Evolutionary conservation across 2,888 invertebrate species (phyloP).

Genomic region (Zele albiditarsus): DNA sequence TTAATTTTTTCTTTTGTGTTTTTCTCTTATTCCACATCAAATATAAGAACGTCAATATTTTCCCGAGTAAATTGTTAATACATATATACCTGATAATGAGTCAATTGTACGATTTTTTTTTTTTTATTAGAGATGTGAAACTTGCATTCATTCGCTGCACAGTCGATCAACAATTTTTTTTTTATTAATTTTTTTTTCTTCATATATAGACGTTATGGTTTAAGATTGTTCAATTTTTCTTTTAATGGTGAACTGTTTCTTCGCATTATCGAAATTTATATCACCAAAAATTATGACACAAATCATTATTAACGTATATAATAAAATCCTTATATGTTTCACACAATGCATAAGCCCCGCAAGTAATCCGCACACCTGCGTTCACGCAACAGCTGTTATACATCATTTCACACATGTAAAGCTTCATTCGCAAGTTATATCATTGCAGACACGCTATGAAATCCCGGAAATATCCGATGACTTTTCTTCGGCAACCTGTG

Average conservation of each 20-base stretch:
- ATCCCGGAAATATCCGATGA: not conserved
- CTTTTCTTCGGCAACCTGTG: not conserved
- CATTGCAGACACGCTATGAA: not conserved
- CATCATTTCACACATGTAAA: constrained; percentile 33
- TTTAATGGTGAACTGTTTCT: constrained; percentile 19
- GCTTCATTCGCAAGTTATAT: constrained; percentile 24
- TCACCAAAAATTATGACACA: not conserved
- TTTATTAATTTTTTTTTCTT: constrained; percentile 54
- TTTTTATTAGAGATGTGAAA: constrained; percentile 56
- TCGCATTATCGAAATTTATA: not conserved
- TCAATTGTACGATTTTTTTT: constrained; percentile 53
- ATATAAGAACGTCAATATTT: constrained; percentile 47
- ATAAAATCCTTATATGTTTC: constrained; percentile 37
- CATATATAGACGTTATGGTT: not conserved
- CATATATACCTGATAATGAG: constrained; percentile 50
- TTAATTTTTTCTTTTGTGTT: constrained; percentile 45
- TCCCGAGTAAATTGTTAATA: constrained; percentile 43
- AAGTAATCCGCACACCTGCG: constrained; percentile 24
- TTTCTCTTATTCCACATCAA: constrained; percentile 44
- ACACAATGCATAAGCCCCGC: constrained; percentile 40
- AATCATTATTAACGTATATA: not conserved
- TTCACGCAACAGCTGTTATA: constrained; percentile 16
- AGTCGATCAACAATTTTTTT: constrained; percentile 62
- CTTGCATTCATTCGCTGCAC: constrained; percentile 50
- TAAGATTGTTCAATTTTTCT: constrained; percentile 52